Evolutionary conservation across 2,888 invertebrate species (phyloP).

Genomic region (Pollenia amentaria): DNA sequence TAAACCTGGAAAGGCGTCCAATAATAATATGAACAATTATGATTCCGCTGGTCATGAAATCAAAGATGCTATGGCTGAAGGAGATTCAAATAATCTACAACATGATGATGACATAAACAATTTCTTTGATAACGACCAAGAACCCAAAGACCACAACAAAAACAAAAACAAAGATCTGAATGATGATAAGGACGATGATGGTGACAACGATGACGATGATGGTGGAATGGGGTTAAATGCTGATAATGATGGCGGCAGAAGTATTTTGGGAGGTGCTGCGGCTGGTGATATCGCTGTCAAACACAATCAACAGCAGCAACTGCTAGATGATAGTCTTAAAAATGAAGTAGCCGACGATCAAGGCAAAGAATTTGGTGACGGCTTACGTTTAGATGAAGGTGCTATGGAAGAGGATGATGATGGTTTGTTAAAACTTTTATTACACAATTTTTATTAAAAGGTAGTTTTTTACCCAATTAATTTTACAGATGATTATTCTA

Average conservation of each 20-base stretch:
- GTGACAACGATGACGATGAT: constrained; percentile 75
- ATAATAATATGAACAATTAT: constrained; percentile 82
- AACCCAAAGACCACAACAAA: constrained; percentile 55
- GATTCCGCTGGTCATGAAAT: constrained; percentile 83
- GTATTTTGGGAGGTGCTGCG: constrained; percentile 75
- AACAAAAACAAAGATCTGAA: constrained; percentile 64
- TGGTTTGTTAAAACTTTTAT: constrained; percentile 80
- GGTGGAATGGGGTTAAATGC: constrained; percentile 75
- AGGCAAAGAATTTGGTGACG: constrained; percentile 84
- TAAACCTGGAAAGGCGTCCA: constrained; percentile 59
- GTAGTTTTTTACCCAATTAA: constrained; percentile 44
- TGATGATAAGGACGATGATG: constrained; percentile 73
- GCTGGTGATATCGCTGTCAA: constrained; percentile 79
- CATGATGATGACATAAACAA: constrained; percentile 81
- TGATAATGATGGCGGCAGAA: constrained; percentile 73
- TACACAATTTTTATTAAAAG: background rate
- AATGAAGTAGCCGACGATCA: constrained; percentile 85
- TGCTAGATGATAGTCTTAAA: constrained; percentile 84
- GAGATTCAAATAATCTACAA: constrained; percentile 82
- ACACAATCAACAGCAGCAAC: constrained; percentile 77
- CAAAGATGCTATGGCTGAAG: constrained; percentile 81
- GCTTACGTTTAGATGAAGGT: constrained; percentile 83
- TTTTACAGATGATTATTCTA: constrained; percentile 86
- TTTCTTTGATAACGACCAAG: constrained; percentile 79
- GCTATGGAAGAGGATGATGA: constrained; percentile 85